Conservation (phyloP, 37 sponge, comb jelly and placozoan species). For the Aplysina aerophoba region DNA sequence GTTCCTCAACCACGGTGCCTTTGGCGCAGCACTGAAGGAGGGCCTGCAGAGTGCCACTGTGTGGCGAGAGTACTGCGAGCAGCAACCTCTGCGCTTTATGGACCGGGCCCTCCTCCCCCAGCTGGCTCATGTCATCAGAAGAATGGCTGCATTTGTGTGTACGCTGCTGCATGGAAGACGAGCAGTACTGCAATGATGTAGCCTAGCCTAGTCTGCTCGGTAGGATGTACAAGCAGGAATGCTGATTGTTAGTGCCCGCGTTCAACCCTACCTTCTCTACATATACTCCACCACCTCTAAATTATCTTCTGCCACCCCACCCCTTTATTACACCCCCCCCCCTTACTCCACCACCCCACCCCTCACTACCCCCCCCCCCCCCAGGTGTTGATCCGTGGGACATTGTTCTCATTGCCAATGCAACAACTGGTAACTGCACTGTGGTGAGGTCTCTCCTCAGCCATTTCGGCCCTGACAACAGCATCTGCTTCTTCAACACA, state of each 20-base stretch:
- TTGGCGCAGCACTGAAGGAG: slow-evolving; percentile 73
- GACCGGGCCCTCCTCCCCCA: slow-evolving; percentile 81
- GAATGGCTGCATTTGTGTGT: slow-evolving; percentile 79
- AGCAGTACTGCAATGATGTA: not conserved
- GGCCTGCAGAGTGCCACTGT: slow-evolving; percentile 47
- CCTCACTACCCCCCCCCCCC: too few relatives aligned
- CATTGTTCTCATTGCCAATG: slow-evolving; percentile 83
- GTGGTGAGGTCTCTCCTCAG: slow-evolving; percentile 58
- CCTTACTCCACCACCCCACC: not conserved
- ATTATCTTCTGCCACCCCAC: too few relatives aligned
- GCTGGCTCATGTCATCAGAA: slow-evolving; percentile 50
- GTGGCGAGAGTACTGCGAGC: slow-evolving; percentile 78
- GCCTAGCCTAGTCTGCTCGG: not conserved
- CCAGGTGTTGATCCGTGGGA: slow-evolving; percentile 67
- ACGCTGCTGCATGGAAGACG: not conserved
- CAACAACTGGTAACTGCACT: slow-evolving; percentile 64
- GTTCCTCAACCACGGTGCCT: slow-evolving; percentile 92
- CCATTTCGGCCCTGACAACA: slow-evolving; percentile 62
- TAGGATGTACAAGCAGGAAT: too few relatives aligned
- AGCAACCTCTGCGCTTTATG: slow-evolving; percentile 76
- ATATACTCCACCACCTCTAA: too few relatives aligned
- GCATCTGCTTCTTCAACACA: slow-evolving; percentile 61
- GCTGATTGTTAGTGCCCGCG: too few relatives aligned
- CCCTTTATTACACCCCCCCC: too few relatives aligned
- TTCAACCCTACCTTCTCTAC: too few relatives aligned